These are phyloP conservation scores for Sarcophaga peregrina DNA, from an alignment of 1,140 invertebrate species.

Conservation along the genomic window DNA sequence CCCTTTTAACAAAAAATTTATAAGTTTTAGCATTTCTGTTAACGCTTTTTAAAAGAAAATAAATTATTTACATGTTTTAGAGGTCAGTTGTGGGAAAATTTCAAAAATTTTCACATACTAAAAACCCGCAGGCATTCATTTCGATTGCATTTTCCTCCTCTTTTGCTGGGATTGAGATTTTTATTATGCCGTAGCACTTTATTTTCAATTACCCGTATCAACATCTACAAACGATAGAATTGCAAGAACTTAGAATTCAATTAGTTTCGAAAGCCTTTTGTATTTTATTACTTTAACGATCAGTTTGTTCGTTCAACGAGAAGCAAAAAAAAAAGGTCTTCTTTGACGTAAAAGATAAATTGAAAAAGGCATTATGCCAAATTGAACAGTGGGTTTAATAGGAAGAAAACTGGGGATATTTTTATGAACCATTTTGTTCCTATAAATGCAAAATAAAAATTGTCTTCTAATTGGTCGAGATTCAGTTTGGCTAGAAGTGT, in stretches of 20 bases:
- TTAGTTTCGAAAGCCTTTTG: neutral
- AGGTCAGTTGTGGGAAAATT: conserved; percentile 18
- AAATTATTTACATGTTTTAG: neutral
- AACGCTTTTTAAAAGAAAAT: conserved; percentile 7
- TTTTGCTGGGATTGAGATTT: neutral
- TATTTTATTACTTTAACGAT: neutral
- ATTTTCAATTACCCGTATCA: neutral
- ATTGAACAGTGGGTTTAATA: too few relatives aligned
- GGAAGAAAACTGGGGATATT: too few relatives aligned
- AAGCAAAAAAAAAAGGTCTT: too few relatives aligned
- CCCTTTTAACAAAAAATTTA: too few relatives aligned
- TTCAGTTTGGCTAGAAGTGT: too few relatives aligned
- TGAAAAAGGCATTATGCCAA: too few relatives aligned
- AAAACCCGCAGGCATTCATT: neutral
- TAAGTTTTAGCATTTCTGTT: neutral
- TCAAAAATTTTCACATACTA: neutral
- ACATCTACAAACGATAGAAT: neutral
- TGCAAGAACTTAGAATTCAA: neutral
- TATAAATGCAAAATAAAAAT: too few relatives aligned
- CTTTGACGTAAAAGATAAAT: too few relatives aligned
- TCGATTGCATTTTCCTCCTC: too few relatives aligned
- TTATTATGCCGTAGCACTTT: neutral
- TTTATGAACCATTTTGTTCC: too few relatives aligned
- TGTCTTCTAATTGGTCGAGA: too few relatives aligned
- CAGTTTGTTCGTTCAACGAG: neutral